Evolutionary conservation across 2,113 vertebrate genomes (phyloP).

Genomic region (Baryphthengus martii): DNA sequence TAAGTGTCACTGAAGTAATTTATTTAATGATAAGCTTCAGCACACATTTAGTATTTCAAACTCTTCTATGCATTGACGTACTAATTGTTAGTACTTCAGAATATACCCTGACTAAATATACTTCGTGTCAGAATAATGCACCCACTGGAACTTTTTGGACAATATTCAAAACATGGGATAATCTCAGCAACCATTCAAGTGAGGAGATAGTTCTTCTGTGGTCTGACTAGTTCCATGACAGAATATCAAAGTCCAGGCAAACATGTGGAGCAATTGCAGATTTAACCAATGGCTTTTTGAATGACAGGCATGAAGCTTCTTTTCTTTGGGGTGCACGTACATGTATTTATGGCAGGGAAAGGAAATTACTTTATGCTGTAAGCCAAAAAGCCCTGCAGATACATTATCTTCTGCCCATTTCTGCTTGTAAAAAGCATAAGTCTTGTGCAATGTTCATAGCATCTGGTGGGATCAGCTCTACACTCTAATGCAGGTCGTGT

Average conservation of each 20-base stretch:
- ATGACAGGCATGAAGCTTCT: not conserved
- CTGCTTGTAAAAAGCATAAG: not conserved
- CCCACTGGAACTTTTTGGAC: not conserved
- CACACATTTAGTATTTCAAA: not conserved
- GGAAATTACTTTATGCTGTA: not conserved
- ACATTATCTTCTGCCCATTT: not conserved
- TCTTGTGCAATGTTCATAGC: not conserved
- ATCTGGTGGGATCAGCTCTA: not conserved
- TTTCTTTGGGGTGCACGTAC: not conserved
- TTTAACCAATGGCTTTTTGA: not conserved
- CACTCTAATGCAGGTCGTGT: not conserved
- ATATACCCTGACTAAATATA: not conserved
- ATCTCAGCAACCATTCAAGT: not conserved
- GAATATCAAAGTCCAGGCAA: not conserved
- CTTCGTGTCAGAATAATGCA: not conserved
- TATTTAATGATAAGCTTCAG: not conserved
- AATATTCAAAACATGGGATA: not conserved
- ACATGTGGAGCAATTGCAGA: not conserved
- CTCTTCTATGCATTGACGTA: not conserved
- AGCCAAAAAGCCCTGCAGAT: not conserved
- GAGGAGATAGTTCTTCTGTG: not conserved
- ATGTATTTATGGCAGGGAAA: not conserved
- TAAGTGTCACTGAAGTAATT: not conserved
- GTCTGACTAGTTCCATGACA: not conserved
- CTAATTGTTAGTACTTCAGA: conserved; percentile 11